A percentile compares a stretch with the other conserved stretches of the same genome.
phyloP scores from a whole-genome alignment of 2,888 invertebrate species.

The Brachypterus glaber region DNA sequence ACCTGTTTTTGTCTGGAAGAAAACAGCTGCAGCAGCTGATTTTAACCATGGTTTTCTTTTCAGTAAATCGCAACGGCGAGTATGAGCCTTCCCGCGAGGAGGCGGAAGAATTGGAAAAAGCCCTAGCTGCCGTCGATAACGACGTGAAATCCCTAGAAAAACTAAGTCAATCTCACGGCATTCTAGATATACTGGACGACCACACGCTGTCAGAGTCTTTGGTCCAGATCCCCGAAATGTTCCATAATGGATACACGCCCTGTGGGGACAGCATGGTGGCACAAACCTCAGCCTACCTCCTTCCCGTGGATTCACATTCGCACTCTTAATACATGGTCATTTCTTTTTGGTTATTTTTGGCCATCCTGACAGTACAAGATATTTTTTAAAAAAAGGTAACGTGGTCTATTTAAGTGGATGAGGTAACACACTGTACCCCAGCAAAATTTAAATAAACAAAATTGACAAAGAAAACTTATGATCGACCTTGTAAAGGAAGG shows the following conservation, averaged over 20 bases:
- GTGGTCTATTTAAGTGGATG: too few relatives aligned
- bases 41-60: conserved; percentile 23
- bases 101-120: conserved; percentile 79
- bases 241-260: conserved; percentile 42
- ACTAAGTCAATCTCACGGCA: conserved; percentile 50
- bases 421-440: too few relatives aligned
- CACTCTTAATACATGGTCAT: conserved; percentile 33
- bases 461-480: too few relatives aligned
- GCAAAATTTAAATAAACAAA: too few relatives aligned
- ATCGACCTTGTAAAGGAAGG: too few relatives aligned
- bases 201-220: conserved; percentile 42
- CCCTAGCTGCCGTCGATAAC: conserved; percentile 68
- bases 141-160: conserved; percentile 62
- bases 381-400: too few relatives aligned
- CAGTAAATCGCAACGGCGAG: conserved; percentile 61
- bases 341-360: too few relatives aligned
- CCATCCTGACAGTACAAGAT: too few relatives aligned
- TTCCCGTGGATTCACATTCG: conserved; percentile 34
- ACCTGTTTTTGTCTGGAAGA: too few relatives aligned
- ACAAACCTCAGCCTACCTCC: conserved; percentile 30
- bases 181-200: conserved; percentile 56
- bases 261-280: conserved; percentile 35
- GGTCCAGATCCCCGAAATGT: conserved; percentile 43
- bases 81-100: conserved; percentile 68
- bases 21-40: not conserved